Conservation (phyloP, 2,797 vertebrate species). For the Bradypodion ventrale region DNA sequence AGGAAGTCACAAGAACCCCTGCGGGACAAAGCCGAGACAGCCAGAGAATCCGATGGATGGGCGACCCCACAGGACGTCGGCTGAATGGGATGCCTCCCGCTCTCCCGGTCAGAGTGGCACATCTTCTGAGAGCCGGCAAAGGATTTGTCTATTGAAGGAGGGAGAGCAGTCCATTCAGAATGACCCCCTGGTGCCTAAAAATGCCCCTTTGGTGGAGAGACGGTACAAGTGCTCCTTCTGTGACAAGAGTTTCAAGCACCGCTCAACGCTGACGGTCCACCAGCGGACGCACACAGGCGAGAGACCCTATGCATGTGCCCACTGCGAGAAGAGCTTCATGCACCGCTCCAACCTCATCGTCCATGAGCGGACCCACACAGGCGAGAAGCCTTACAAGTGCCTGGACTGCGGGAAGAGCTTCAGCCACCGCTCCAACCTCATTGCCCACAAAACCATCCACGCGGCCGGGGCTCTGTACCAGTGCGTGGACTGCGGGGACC, state of each 20-base stretch:
- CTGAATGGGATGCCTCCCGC: too few species aligned
- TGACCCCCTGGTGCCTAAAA: not conserved
- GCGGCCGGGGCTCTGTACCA: conserved; percentile 50
- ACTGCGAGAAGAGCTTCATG: conserved; percentile 4
- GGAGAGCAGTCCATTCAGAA: not conserved
- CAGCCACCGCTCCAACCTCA: not conserved
- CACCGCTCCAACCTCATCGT: not conserved
- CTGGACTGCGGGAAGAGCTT: not conserved
- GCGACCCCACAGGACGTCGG: too few species aligned
- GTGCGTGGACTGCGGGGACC: conserved; percentile 58
- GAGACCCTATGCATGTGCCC: not conserved
- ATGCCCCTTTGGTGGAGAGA: not conserved
- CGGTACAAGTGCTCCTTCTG: not conserved
- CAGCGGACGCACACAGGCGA: not conserved
- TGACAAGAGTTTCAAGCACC: not conserved
- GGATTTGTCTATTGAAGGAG: not conserved
- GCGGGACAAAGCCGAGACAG: not conserved
- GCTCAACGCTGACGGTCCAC: not conserved
- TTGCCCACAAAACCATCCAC: conserved; percentile 53
- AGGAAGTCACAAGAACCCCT: not conserved
- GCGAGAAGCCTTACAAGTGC: not conserved
- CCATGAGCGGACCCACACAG: not conserved
- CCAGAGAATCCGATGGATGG: not conserved
- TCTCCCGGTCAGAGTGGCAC: too few species aligned
- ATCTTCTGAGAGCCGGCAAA: too few species aligned